Base-by-base conservation (phyloP, 2,888 invertebrate species). In the Limnephilus rhombicus region DNA sequence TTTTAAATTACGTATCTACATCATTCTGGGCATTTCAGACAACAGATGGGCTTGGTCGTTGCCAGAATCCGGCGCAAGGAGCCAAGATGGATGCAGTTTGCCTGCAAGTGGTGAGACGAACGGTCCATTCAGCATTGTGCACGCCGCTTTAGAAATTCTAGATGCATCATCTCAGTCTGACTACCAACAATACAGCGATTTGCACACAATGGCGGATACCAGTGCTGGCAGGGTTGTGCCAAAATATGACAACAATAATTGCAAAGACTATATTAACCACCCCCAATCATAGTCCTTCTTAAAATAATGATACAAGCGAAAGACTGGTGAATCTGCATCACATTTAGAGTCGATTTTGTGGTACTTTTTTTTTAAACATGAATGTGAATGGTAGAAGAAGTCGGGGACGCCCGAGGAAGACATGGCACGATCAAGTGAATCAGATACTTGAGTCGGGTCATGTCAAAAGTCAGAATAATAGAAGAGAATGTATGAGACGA, bases 121-220 rank as follows among this genome's bases (percentile, higher is more conserved):
- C 9, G 88, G 37, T 88, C 68, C 68, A 68, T 68, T 68, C 68
- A n/a, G 68, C 88, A 88, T 88, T 88, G 29, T 37, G 24, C 53
- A 89, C 80, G 45, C 83, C 29, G 31, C 83, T 53, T 45, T 90
- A 83, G 82, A 85, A 90, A 91, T 91, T 91, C 86, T 91, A 37
- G 37, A 80, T 80, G 91, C 91, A 91, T 86, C 86, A 86, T 91
- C 37, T 91, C 68, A 49, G 82, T 31, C 29, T 80, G 81, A 88
- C 86, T 88, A 29, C 89, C 80, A 80, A 89, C 89, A 80, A 80
- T 80, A 89, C 85, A 68, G 34, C 45, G 89, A 91, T 91, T 91
- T 91, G 91, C 91, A 91, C 88, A 91, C 91, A 91, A 91, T 91
- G 85, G 89, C 68, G 13, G 31, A 34, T 80, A n/a, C 24, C 89